These are phyloP conservation scores for Vandiemenella viatica DNA, from an alignment of 2,888 invertebrate species.

Conservation along the genomic window DNA sequence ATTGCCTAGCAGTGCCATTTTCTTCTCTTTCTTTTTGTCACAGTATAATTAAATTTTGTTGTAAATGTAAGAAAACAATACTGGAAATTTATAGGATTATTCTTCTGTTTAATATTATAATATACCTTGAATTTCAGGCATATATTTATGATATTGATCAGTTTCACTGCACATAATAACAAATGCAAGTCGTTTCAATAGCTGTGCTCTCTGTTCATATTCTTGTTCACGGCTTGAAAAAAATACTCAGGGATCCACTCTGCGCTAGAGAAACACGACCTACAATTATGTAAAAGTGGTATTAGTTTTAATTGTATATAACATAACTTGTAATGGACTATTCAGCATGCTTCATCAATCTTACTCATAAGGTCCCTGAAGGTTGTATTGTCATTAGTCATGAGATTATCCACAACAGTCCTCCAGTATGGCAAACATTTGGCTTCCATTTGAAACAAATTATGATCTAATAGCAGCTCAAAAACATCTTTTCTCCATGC, in stretches of 20 bases:
- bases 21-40: too few species aligned
- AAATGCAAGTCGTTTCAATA: conserved; percentile 67
- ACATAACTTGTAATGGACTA: background rate
- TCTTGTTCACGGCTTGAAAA: conserved; percentile 71
- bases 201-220: conserved; percentile 63
- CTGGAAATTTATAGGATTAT: background rate
- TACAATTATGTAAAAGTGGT: conserved; percentile 24
- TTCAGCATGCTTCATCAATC: conserved; percentile 16
- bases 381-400: conserved; percentile 82
- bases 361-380: conserved; percentile 75
- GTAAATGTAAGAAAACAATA: background rate
- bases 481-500: conserved; percentile 81
- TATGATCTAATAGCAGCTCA: conserved; percentile 62
- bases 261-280: conserved; percentile 63
- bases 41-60: too few species aligned
- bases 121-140: conserved; percentile 80
- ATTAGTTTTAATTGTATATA: background rate
- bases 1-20: too few species aligned
- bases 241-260: conserved; percentile 63
- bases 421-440: conserved; percentile 64
- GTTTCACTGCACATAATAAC: conserved; percentile 73
- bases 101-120: too few species aligned
- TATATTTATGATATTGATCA: conserved; percentile 73
- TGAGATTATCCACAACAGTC: conserved; percentile 72
- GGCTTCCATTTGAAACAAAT: conserved; percentile 76